Conservation (phyloP, 2,113 vertebrate genomes). For the Eulemur macaco region DNA sequence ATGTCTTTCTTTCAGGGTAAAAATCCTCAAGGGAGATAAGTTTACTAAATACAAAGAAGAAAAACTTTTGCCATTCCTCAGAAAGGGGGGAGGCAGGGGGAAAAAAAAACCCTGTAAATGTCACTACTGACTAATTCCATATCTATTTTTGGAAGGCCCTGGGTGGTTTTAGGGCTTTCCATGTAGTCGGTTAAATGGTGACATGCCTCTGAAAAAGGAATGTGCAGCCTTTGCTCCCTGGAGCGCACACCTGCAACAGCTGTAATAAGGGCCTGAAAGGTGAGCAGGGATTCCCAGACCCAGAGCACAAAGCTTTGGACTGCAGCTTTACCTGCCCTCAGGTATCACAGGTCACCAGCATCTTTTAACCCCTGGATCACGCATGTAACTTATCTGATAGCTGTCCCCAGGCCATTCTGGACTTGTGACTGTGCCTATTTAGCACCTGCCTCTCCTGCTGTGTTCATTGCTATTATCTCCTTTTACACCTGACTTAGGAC, state of each 20-base stretch:
- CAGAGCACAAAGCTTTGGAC: neutral
- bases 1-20: constrained; percentile 44
- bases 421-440: neutral
- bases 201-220: constrained; percentile 47
- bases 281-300: neutral
- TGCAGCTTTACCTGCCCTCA: neutral
- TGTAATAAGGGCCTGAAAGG: neutral
- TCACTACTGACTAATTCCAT: constrained; percentile 70
- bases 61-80: constrained; percentile 70
- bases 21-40: constrained; percentile 63
- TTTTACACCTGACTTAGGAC: neutral
- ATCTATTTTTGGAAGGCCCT: constrained; percentile 59
- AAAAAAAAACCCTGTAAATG: constrained; percentile 54
- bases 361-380: neutral
- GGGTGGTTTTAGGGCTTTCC: constrained; percentile 65
- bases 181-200: constrained; percentile 9
- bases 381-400: neutral
- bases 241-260: neutral
- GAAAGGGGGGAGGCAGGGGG: neutral
- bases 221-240: neutral
- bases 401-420: neutral
- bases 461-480: neutral
- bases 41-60: constrained; percentile 68
- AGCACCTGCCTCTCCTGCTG: neutral
- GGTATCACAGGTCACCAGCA: neutral